These are phyloP conservation scores for Cosmia trapezina DNA, from an alignment of 2,888 invertebrate genomes.

Conservation along the genomic window DNA sequence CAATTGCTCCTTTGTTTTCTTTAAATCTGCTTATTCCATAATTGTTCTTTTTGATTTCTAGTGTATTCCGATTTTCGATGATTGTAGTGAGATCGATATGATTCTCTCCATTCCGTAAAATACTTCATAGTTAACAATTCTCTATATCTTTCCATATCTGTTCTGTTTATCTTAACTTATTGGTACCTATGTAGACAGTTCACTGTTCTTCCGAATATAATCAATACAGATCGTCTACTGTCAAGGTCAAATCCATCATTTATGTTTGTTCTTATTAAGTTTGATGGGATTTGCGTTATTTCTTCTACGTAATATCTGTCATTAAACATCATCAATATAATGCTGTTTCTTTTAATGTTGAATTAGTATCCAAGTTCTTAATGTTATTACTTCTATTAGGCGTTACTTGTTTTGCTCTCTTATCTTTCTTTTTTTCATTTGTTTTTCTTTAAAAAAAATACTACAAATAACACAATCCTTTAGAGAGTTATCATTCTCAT, in stretches of 20 bases:
- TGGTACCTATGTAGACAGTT: not conserved
- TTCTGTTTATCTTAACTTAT: not conserved
- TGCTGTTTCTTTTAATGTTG: not conserved
- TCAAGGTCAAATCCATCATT: slow-evolving; percentile 38
- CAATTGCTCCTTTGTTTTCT: not conserved
- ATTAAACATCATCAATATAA: slow-evolving; percentile 2
- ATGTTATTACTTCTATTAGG: not conserved
- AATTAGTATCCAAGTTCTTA: not conserved
- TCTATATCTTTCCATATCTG: not conserved
- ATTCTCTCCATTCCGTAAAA: not conserved
- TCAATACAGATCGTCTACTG: slow-evolving; percentile 28
- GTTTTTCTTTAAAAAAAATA: not conserved
- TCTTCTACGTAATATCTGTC: slow-evolving; percentile 17
- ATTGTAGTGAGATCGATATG: not conserved
- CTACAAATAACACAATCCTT: not conserved
- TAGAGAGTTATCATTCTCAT: not conserved
- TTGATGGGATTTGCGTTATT: slow-evolving; percentile 27
- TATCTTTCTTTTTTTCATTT: not conserved
- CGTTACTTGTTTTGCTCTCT: not conserved
- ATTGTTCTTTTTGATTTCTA: not conserved
- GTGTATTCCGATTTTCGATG: not conserved
- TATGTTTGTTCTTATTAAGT: slow-evolving; percentile 20
- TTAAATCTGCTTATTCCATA: not conserved
- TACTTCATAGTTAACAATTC: too few species aligned
- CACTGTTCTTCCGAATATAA: slow-evolving; percentile 9